Evolutionary conservation across 2,888 invertebrate species (phyloP), one percentile per base, ranked within the genome.

Genomic region (Rhamnusium bicolor): DNA sequence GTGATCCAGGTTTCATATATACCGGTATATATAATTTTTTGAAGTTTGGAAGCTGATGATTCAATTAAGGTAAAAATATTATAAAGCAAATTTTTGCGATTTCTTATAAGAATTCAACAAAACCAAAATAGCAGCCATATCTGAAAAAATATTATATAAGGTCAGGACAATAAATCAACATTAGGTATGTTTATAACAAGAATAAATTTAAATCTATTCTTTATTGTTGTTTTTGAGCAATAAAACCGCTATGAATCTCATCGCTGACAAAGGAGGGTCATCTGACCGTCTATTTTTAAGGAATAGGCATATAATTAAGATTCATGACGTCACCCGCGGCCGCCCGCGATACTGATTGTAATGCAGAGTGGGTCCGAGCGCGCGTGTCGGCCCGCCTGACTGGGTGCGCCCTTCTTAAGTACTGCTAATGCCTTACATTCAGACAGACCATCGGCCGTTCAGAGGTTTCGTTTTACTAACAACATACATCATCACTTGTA

Each of bases 341-440:
- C 84, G 85, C 84, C 84, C 83, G 83, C 84, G 83, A 83, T 80
- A 78, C 80, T 84, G 80, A 85, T 86, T 84, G 82, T 82, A 79
- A 86, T 86, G 83, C 86, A 84, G 81, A 83, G 82, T 82, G 80
- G 81, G 85, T 84, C 81, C 81, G 79, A 80, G 80, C 84, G 84
- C 86, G 85, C 86, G 86, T 85, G 86, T 85, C 85, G 84, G 84
- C 84, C 85, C 84, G 86, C 85, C 85, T 81, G 81, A 84, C 80
- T 80, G 86, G 86, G 84, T 83, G 85, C 85, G 85, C 83, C 81
- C 74, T 74, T 80, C 79, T 80, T 82, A 83, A 84, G 82, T 84
- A 83, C 83, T 81, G 80, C 82, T 84, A 85, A 83, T 84, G 79
- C 80, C 80, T 67, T 65, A 65, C 53, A 65, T 65, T 65, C 65